Percentiles rank a stretch among this genome's conserved stretches.
Evolutionary conservation across 2,113 vertebrate species (phyloP).

Genomic region (Lipotes vexillifer): DNA sequence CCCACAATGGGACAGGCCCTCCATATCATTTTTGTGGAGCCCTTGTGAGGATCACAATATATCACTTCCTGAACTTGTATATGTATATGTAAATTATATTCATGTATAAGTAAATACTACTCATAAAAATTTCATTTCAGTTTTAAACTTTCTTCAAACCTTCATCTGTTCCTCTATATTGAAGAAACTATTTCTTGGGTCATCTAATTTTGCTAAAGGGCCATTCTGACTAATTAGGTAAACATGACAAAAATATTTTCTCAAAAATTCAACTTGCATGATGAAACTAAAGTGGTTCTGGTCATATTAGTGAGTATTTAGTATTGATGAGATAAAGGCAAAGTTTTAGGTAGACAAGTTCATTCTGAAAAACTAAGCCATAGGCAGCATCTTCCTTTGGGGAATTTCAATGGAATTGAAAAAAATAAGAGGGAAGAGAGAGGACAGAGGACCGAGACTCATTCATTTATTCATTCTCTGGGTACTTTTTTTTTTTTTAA

Average conservation of each 20-base stretch:
- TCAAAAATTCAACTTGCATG: not conserved
- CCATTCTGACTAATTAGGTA: not conserved
- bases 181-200: not conserved
- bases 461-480: not conserved
- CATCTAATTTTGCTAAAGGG: constrained; percentile 11
- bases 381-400: not conserved
- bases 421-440: not conserved
- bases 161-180: not conserved
- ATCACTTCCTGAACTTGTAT: not conserved
- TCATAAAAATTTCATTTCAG: not conserved
- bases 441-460: not conserved
- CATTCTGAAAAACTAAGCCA: not conserved
- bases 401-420: not conserved
- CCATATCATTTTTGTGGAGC: not conserved
- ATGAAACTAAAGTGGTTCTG: not conserved
- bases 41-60: not conserved
- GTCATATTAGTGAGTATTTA: not conserved
- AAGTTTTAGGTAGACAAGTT: not conserved
- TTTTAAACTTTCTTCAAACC: not conserved
- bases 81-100: not conserved
- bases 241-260: not conserved
- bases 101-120: not conserved
- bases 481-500: not conserved
- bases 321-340: not conserved
- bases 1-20: accelerated